Conservation (phyloP, 2,113 vertebrate species). For the Gymnobelideus leadbeateri region DNA sequence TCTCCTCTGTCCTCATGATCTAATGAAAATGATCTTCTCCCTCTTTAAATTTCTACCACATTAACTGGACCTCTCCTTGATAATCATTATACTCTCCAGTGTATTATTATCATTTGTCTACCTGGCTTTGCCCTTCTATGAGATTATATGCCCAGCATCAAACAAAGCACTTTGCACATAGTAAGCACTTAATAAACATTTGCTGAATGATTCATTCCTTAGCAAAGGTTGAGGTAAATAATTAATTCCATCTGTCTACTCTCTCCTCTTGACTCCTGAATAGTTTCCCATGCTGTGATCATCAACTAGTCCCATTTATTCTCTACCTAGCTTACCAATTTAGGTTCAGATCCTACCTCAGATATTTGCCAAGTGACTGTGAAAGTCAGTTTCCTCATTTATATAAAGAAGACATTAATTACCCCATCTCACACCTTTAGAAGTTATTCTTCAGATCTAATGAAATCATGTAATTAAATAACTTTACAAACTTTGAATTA, state of each 20-base stretch:
- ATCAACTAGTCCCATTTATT: conserved; percentile 28
- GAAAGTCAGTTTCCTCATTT: neutral
- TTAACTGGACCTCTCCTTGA: neutral
- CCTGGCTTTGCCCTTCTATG: neutral
- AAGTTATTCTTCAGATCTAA: neutral
- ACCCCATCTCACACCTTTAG: neutral
- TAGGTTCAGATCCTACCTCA: neutral
- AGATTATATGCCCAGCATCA: neutral
- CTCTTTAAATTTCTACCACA: neutral
- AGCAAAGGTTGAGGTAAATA: conserved; percentile 11
- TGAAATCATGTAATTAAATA: neutral
- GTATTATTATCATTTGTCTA: neutral
- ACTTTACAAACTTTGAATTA: neutral
- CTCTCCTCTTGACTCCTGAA: neutral
- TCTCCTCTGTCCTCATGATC: neutral
- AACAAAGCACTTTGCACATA: neutral
- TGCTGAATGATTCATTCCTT: neutral
- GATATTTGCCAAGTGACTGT: neutral
- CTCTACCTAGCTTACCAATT: conserved; percentile 35
- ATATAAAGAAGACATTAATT: neutral
- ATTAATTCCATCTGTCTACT: neutral
- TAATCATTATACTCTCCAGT: neutral
- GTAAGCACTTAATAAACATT: neutral
- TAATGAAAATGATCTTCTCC: too few relatives aligned
- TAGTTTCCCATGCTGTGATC: conserved; percentile 13